Conservation (phyloP, 1,140 invertebrate species). For the Halesus radiatus region DNA sequence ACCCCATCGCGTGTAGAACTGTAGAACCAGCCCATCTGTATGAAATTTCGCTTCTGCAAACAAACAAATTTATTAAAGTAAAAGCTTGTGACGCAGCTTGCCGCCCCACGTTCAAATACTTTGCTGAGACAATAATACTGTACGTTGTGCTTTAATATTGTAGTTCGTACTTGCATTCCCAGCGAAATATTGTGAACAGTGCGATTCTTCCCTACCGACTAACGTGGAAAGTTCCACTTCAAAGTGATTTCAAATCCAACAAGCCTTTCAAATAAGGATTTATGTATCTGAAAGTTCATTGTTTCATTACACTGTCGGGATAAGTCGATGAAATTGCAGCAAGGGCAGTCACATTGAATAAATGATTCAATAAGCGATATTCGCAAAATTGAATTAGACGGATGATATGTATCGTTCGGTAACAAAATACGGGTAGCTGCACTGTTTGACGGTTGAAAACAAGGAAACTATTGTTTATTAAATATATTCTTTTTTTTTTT, state of each 20-base stretch:
- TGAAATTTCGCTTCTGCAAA: slow-evolving; percentile 39
- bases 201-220: background rate
- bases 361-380: too few species aligned
- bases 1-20: background rate
- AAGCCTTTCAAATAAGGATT: background rate
- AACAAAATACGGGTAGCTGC: too few species aligned
- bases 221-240: background rate
- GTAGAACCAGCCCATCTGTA: background rate
- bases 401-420: too few species aligned
- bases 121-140: slow-evolving; percentile 11
- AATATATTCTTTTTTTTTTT: too few species aligned
- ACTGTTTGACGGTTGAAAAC: too few species aligned
- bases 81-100: slow-evolving; percentile 24
- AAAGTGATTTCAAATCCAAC: background rate
- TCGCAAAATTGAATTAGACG: too few species aligned
- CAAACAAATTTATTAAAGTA: slow-evolving; percentile 43
- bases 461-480: too few species aligned
- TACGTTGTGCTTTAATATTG: background rate
- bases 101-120: slow-evolving; percentile 10
- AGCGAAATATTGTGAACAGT: background rate
- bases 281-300: background rate
- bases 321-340: too few species aligned
- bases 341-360: too few species aligned
- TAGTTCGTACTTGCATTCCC: background rate
- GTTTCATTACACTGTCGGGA: too few species aligned